Evolutionary conservation across 2,113 vertebrate species (phyloP).

Genomic region (Megalops atlanticus): DNA sequence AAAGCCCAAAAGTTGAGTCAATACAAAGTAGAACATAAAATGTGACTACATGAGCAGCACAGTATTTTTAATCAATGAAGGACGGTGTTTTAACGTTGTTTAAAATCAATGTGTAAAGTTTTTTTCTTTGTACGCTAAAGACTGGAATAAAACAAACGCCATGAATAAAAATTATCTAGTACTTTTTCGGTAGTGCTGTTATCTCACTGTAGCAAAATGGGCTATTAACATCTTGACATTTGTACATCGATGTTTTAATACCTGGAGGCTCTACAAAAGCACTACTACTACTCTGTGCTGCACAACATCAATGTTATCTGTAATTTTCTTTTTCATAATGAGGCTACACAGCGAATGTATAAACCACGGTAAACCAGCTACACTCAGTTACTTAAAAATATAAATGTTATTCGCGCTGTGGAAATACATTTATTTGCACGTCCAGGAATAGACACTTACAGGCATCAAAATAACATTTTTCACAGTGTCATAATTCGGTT

Average conservation of each 20-base stretch:
- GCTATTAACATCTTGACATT: background rate
- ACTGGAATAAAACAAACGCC: background rate
- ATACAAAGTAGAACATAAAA: too few relatives aligned
- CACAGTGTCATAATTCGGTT: too few relatives aligned
- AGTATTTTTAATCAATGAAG: background rate
- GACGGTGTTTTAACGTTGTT: background rate
- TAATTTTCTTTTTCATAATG: too few relatives aligned
- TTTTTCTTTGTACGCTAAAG: background rate
- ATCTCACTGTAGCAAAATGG: too few relatives aligned
- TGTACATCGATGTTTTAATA: background rate
- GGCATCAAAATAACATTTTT: background rate
- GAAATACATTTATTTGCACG: too few relatives aligned
- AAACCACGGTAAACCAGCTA: too few relatives aligned
- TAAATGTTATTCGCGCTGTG: too few relatives aligned
- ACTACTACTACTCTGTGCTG: background rate
- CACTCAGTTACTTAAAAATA: too few relatives aligned
- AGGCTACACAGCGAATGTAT: too few relatives aligned
- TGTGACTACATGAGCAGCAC: background rate
- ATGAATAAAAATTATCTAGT: background rate
- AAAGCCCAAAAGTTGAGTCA: background rate
- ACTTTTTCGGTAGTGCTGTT: too few relatives aligned
- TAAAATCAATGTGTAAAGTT: background rate
- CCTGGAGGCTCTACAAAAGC: background rate
- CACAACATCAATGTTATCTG: background rate
- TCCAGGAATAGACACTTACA: too few relatives aligned